A percentile compares a stretch with the other conserved stretches of the same genome.
Conservation (phyloP, 2,113 vertebrate genomes). For the Nerophis ophidion region DNA sequence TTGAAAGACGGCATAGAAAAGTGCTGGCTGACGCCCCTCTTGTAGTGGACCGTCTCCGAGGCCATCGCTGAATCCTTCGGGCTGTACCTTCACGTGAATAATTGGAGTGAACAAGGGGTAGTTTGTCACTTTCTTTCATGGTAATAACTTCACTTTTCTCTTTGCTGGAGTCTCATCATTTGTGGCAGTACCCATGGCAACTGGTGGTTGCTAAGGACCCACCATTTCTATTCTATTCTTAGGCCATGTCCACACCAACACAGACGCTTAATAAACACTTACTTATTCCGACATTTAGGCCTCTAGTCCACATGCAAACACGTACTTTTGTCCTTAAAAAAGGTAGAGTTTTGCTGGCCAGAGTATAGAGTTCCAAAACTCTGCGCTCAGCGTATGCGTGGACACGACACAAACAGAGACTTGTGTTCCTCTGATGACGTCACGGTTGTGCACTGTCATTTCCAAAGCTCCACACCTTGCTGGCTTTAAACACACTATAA, state of each 20-base stretch:
- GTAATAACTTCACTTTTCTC: constrained; percentile 26
- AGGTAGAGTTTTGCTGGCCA: too few species aligned
- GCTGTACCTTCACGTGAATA: constrained; percentile 77
- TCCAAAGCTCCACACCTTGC: too few species aligned
- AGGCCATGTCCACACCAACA: neutral
- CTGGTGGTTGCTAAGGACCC: constrained; percentile 54
- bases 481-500: too few species aligned
- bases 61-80: constrained; percentile 82
- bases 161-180: constrained; percentile 22
- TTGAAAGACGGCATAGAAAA: constrained; percentile 96
- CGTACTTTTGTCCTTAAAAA: too few species aligned
- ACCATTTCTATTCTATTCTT: constrained; percentile 38
- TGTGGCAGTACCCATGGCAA: constrained; percentile 56
- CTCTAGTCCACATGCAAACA: too few species aligned
- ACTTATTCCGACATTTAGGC: too few species aligned
- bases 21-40: constrained; percentile 94
- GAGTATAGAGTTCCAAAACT: too few species aligned
- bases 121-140: neutral
- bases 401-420: neutral
- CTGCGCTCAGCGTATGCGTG: too few species aligned
- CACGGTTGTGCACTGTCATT: too few species aligned
- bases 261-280: too few species aligned
- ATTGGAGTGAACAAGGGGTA: neutral
- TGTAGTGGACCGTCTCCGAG: constrained; percentile 93
- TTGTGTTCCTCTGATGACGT: neutral